phyloP scores from a whole-genome alignment of 2,797 vertebrate genomes.

The Peromyscus attwateri region DNA sequence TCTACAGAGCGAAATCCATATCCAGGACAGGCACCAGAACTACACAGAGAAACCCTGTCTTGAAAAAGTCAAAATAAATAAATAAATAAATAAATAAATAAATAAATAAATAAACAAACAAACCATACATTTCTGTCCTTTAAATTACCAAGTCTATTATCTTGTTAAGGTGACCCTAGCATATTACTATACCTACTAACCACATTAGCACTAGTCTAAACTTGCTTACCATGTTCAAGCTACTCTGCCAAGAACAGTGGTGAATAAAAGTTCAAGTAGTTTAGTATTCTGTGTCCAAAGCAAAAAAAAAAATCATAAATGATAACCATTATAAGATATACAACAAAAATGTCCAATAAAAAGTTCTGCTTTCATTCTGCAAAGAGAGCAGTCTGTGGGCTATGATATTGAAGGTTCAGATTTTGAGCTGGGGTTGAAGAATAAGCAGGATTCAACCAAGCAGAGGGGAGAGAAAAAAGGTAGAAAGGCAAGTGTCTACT shows the following conservation, averaged over 20 bases:
- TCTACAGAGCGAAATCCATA: too few species aligned
- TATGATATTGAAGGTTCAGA: not conserved
- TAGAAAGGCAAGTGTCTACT: slow-evolving; percentile 4
- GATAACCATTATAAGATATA: not conserved
- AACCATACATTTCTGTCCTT: slow-evolving; percentile 31
- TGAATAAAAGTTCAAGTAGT: slow-evolving; percentile 35
- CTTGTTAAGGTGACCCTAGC: not conserved
- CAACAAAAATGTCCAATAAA: slow-evolving; percentile 55
- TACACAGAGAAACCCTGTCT: not conserved
- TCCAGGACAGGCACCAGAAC: too few species aligned
- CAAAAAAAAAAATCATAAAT: slow-evolving; percentile 42
- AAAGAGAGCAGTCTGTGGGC: not conserved
- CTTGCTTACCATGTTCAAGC: slow-evolving; percentile 4
- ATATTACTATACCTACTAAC: not conserved
- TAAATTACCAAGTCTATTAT: not conserved
- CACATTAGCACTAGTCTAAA: not conserved
- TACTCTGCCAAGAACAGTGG: slow-evolving; percentile 2
- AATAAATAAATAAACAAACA: too few species aligned
- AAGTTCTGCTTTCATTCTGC: not conserved
- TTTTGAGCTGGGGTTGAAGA: not conserved
- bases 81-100: too few species aligned
- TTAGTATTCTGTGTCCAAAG: not conserved
- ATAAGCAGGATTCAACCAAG: not conserved
- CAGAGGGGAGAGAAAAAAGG: not conserved
- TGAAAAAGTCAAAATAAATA: too few species aligned